Percentiles rank a stretch among this genome's conserved stretches.
Conservation (phyloP, 2,888 invertebrate species). For the Aethes cnicana region DNA sequence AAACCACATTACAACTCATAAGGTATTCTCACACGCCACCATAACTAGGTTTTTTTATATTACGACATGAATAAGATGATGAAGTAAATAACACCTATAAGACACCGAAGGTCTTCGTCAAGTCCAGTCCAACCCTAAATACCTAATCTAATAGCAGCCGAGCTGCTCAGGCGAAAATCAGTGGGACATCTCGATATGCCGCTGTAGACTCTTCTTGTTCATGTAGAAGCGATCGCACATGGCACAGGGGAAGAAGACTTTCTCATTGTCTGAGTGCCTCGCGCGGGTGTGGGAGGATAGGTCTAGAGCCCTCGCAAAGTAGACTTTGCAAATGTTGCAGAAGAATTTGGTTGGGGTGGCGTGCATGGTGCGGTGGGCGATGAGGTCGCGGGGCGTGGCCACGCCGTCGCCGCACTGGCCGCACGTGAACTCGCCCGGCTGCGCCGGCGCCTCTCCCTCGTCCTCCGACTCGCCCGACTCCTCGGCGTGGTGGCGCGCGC, state of each 20-base stretch:
- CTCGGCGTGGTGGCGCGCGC: slow-evolving; percentile 81
- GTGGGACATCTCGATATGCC: slow-evolving; percentile 81
- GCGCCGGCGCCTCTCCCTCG: slow-evolving; percentile 56
- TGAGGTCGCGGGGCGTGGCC: slow-evolving; percentile 76
- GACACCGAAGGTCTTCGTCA: slow-evolving; percentile 6
- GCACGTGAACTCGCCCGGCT: slow-evolving; percentile 78
- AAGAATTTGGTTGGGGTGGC: slow-evolving; percentile 76
- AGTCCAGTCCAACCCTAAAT: slow-evolving; percentile 12
- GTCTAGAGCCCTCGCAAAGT: slow-evolving; percentile 72
- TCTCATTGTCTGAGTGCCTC: slow-evolving; percentile 76
- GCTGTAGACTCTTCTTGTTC: slow-evolving; percentile 78
- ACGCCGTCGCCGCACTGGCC: slow-evolving; percentile 82
- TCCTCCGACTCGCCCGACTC: slow-evolving; percentile 68
- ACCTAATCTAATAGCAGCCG: slow-evolving; percentile 13
- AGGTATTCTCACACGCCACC: too few relatives aligned
- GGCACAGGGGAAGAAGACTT: slow-evolving; percentile 81
- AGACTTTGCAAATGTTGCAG: slow-evolving; percentile 83
- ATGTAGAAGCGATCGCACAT: slow-evolving; percentile 83
- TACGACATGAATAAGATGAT: not conserved
- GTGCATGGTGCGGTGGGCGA: slow-evolving; percentile 81
- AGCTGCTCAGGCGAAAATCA: slow-evolving; percentile 46
- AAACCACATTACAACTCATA: slow-evolving; percentile 43
- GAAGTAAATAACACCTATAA: not conserved
- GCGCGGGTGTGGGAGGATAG: slow-evolving; percentile 75
- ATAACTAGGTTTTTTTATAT: too few relatives aligned